phyloP scores from a whole-genome alignment of 2,888 invertebrate genomes.

The Allophyes oxyacanthae region DNA sequence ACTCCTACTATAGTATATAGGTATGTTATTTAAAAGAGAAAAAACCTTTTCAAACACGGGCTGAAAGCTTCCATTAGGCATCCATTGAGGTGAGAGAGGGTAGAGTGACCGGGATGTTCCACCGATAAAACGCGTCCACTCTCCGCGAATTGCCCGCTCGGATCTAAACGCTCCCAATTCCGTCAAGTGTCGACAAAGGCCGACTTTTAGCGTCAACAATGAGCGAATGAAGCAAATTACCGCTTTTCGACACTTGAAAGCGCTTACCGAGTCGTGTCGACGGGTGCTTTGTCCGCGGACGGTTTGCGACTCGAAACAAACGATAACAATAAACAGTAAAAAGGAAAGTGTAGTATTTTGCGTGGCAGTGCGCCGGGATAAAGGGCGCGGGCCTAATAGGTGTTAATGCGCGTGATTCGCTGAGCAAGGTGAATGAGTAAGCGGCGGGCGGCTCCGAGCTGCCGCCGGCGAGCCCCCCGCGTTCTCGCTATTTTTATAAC shows the following conservation, averaged over 20 bases:
- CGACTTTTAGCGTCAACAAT: slow-evolving; percentile 87
- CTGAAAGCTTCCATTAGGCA: slow-evolving; percentile 73
- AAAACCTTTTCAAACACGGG: slow-evolving; percentile 67
- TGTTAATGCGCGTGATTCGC: slow-evolving; percentile 84
- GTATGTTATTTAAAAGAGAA: slow-evolving; percentile 57
- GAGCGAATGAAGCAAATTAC: slow-evolving; percentile 87
- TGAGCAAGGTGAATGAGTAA: slow-evolving; percentile 78
- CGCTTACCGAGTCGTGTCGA: slow-evolving; percentile 81
- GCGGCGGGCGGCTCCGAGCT: slow-evolving; percentile 52
- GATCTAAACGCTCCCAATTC: slow-evolving; percentile 88
- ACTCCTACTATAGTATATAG: slow-evolving; percentile 14
- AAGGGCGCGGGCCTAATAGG: slow-evolving; percentile 80
- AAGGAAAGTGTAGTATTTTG: slow-evolving; percentile 88
- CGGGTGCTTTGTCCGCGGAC: slow-evolving; percentile 80
- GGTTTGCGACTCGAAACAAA: slow-evolving; percentile 88
- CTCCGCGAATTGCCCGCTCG: slow-evolving; percentile 83
- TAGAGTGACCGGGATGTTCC: slow-evolving; percentile 61
- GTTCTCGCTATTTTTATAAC: slow-evolving; percentile 79
- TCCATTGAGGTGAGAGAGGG: slow-evolving; percentile 72
- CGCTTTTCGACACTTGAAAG: slow-evolving; percentile 87
- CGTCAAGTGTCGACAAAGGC: slow-evolving; percentile 86
- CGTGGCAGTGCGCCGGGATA: slow-evolving; percentile 78
- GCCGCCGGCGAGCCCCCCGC: slow-evolving; percentile 53
- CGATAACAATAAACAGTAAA: slow-evolving; percentile 88
- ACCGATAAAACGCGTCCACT: slow-evolving; percentile 79